Percentiles rank a stretch among this genome's conserved stretches.
These are phyloP conservation scores for Opisthograptis luteolata DNA, from an alignment of 2,888 invertebrate species.

Conservation along the genomic window DNA sequence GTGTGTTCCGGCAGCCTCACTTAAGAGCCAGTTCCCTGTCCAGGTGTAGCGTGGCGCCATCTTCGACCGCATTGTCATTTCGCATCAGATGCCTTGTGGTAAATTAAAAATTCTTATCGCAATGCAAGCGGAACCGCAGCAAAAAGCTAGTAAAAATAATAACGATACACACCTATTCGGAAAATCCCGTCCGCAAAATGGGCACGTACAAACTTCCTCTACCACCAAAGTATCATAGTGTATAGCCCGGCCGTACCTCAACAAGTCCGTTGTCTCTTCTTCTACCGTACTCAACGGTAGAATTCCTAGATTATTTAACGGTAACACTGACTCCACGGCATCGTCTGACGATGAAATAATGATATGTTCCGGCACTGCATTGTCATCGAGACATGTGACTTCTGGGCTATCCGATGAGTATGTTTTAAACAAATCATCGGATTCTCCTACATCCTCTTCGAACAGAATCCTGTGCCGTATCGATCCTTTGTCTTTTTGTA, in stretches of 20 bases:
- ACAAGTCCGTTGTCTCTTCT: conserved; percentile 6
- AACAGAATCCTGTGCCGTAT: conserved; percentile 37
- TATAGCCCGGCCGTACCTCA: conserved; percentile 32
- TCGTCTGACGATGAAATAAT: no score
- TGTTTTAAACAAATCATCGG: conserved; percentile 12
- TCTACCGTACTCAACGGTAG: background rate
- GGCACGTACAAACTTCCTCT: conserved; percentile 44
- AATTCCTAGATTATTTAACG: no score
- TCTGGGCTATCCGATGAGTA: conserved; percentile 7
- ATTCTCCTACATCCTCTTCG: conserved; percentile 37
- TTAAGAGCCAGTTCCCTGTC: no score
- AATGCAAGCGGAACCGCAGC: no score
- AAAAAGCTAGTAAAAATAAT: background rate
- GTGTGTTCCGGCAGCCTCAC: no score
- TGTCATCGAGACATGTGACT: conserved; percentile 11
- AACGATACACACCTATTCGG: conserved; percentile 51
- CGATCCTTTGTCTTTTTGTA: conserved; percentile 5
- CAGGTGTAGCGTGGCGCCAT: no score
- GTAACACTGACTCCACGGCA: no score
- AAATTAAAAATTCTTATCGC: no score
- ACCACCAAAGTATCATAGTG: conserved; percentile 49
- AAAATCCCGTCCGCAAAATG: conserved; percentile 43
- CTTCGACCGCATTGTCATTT: no score
- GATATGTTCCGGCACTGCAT: no score
- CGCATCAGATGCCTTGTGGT: no score